Conservation (phyloP, 2,888 invertebrate species). For the Hetaerina titia region DNA sequence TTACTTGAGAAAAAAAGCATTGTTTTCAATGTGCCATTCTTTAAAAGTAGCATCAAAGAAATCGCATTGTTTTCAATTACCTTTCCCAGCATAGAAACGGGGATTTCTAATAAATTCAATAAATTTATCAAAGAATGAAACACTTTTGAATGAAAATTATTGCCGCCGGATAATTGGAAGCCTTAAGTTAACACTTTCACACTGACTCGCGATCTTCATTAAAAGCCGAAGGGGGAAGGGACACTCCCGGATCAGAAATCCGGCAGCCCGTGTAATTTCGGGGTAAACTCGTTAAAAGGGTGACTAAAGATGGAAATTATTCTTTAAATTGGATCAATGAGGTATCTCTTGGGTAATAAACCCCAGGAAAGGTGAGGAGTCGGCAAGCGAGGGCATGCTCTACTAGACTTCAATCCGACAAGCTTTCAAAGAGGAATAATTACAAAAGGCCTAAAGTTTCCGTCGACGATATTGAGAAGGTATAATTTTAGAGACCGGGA, state of each 20-base stretch:
- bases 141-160: background rate
- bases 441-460: conserved; percentile 12
- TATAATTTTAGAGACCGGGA: background rate
- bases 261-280: background rate
- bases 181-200: background rate
- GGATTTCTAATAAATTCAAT: background rate
- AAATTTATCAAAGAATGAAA: background rate
- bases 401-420: background rate
- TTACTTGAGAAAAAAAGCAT: too few species aligned
- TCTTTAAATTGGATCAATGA: conserved; percentile 46
- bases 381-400: background rate
- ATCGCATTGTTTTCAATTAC: too few species aligned
- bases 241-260: background rate
- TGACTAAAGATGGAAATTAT: conserved; percentile 25
- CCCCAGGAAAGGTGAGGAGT: too few species aligned
- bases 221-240: background rate
- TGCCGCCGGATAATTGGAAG: background rate
- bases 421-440: conserved; percentile 33
- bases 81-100: too few species aligned
- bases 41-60: too few species aligned
- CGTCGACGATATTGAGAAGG: conserved; percentile 37
- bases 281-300: background rate
- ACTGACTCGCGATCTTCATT: background rate
- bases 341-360: background rate
- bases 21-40: too few species aligned